phyloP scores from a whole-genome alignment of 2,113 vertebrate genomes.

The Neotoma lepida region DNA sequence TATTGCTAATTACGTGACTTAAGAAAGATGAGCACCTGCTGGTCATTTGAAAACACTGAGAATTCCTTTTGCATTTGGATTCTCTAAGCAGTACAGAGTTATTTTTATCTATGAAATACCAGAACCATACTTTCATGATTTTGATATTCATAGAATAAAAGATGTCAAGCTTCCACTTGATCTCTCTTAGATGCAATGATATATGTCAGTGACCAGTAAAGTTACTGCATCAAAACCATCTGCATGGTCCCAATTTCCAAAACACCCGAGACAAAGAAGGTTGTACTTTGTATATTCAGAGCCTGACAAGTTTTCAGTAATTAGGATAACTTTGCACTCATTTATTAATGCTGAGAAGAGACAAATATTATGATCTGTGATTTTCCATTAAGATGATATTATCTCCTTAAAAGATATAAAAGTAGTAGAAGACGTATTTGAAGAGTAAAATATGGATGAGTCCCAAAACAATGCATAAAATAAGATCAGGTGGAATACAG shows the following conservation, averaged over 20 bases:
- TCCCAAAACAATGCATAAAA: constrained; percentile 72
- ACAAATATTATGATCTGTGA: constrained; percentile 11
- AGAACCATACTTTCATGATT: constrained; percentile 35
- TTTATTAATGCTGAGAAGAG: constrained; percentile 30
- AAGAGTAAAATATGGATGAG: constrained; percentile 66
- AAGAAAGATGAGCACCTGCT: constrained; percentile 50
- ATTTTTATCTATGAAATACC: constrained; percentile 57
- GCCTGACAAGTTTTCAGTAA: constrained; percentile 44
- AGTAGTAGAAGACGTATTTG: constrained; percentile 71
- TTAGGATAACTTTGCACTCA: not conserved
- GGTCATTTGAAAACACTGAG: constrained; percentile 52
- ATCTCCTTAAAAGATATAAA: constrained; percentile 67
- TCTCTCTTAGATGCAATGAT: constrained; percentile 65
- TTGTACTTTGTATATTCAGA: constrained; percentile 54
- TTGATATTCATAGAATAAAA: constrained; percentile 60
- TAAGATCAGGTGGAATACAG: constrained; percentile 85
- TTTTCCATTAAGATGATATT: constrained; percentile 38
- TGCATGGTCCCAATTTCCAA: constrained; percentile 66
- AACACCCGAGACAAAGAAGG: constrained; percentile 40
- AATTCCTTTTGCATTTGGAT: constrained; percentile 47
- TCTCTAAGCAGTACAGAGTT: constrained; percentile 37
- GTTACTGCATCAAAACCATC: constrained; percentile 28
- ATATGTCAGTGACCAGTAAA: constrained; percentile 63
- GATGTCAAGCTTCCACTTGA: constrained; percentile 43
- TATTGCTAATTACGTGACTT: constrained; percentile 65